These are phyloP conservation scores for Amblyjoppa proteus DNA, from an alignment of 2,888 invertebrate genomes.

Conservation along the genomic window DNA sequence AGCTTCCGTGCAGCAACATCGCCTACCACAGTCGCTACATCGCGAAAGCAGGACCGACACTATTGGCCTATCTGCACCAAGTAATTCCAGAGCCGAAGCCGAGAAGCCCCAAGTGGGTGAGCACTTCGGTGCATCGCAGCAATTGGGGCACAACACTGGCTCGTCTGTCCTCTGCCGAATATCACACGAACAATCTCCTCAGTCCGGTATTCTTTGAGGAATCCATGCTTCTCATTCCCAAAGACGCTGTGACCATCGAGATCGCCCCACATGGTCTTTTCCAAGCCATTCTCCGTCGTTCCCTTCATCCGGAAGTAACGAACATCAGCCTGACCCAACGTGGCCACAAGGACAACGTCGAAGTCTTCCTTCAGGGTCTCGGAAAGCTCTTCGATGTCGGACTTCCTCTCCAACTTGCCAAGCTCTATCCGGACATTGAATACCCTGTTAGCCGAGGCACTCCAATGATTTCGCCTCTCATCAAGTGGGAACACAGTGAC, in stretches of 20 bases:
- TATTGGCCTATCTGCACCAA: no score
- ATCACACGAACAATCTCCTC: no score
- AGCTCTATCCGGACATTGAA: constrained; percentile 91
- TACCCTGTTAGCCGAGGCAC: constrained; percentile 96
- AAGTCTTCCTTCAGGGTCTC: constrained; percentile 88
- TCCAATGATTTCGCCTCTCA: constrained; percentile 92
- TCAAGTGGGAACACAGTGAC: constrained; percentile 95
- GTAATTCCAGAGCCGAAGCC: no score
- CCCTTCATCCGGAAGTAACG: constrained; percentile 89
- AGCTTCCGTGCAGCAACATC: no score
- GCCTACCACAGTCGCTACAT: no score
- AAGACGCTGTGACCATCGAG: constrained; percentile 94
- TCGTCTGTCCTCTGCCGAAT: no score
- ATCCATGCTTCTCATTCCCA: constrained; percentile 86
- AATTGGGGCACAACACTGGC: no score
- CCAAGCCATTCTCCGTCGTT: constrained; percentile 94
- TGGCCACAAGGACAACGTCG: constrained; percentile 88
- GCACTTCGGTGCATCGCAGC: no score
- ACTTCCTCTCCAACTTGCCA: constrained; percentile 90
- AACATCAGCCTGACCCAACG: constrained; percentile 92
- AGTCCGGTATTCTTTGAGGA: no score
- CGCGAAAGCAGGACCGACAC: no score
- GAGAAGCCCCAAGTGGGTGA: no score
- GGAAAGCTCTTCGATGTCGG: constrained; percentile 93
- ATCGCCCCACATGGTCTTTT: constrained; percentile 96